Evolutionary conservation across 2,888 invertebrate genomes (phyloP).

Genomic region (Acleris cristana): DNA sequence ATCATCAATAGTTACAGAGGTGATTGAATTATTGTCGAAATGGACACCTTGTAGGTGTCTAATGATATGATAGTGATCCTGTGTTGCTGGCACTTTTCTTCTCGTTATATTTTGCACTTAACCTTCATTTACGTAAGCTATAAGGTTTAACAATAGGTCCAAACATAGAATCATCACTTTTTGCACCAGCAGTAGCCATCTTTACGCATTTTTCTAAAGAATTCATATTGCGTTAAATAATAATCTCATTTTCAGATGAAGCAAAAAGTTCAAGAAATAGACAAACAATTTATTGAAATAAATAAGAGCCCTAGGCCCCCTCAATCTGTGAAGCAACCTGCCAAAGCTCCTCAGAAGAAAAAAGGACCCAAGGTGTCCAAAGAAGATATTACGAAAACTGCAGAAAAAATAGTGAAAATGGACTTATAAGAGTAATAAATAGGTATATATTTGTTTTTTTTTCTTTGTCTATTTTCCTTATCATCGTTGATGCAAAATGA

Average conservation of each 20-base stretch:
- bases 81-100: no score
- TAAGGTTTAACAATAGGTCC: no score
- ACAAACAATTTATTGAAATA: conserved; percentile 71
- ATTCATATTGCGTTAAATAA: no score
- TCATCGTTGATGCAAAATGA: conserved; percentile 27
- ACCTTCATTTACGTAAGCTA: no score
- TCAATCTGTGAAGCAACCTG: conserved; percentile 41
- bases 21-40: no score
- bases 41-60: no score
- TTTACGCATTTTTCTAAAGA: no score
- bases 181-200: no score
- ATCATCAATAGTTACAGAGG: no score
- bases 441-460: conserved; percentile 24
- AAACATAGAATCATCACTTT: no score
- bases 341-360: conserved; percentile 54
- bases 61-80: no score
- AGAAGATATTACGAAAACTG: conserved; percentile 66
- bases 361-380: conserved; percentile 57
- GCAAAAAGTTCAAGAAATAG: conserved; percentile 72
- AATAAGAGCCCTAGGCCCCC: conserved; percentile 58
- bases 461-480: conserved; percentile 28
- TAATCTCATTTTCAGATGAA: conserved; percentile 62
- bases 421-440: conserved; percentile 57
- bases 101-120: no score
- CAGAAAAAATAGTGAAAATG: conserved; percentile 69